These are phyloP conservation scores for Lamellibrachia columna DNA, from an alignment of 2,888 invertebrate species.

Conservation along the genomic window DNA sequence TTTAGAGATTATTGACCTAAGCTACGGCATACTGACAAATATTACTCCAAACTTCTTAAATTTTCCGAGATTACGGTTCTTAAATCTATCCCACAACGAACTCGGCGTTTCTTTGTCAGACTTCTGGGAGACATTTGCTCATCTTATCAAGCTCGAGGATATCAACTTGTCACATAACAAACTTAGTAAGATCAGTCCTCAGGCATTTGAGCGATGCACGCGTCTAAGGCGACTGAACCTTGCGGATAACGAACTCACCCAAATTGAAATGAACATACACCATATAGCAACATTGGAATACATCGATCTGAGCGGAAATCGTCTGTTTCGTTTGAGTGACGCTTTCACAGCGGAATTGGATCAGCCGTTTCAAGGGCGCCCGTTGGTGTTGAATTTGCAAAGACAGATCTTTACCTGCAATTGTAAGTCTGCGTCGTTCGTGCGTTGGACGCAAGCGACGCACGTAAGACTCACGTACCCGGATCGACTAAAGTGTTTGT, in stretches of 20 bases:
- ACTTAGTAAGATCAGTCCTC: not conserved
- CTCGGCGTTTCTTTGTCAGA: not conserved
- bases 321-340: not conserved
- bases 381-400: not conserved
- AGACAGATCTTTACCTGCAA: not conserved
- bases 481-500: not conserved
- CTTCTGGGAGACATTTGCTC: not conserved
- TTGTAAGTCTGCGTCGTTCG: not conserved
- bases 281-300: not conserved
- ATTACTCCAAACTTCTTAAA: no score
- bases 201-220: not conserved
- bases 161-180: not conserved
- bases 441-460: not conserved
- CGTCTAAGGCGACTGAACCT: not conserved
- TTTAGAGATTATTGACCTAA: no score
- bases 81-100: not conserved
- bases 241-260: not conserved
- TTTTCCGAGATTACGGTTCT: not conserved
- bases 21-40: no score
- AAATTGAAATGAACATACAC: not conserved
- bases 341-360: not conserved
- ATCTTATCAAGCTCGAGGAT: not conserved
- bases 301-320: not conserved
- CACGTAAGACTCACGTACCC: not conserved
- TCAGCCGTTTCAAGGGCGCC: not conserved